A percentile compares a stretch with the other conserved stretches of the same genome.
These are phyloP conservation scores for Heliothis subflexa DNA, from an alignment of 1,140 invertebrate genomes.

Conservation along the genomic window DNA sequence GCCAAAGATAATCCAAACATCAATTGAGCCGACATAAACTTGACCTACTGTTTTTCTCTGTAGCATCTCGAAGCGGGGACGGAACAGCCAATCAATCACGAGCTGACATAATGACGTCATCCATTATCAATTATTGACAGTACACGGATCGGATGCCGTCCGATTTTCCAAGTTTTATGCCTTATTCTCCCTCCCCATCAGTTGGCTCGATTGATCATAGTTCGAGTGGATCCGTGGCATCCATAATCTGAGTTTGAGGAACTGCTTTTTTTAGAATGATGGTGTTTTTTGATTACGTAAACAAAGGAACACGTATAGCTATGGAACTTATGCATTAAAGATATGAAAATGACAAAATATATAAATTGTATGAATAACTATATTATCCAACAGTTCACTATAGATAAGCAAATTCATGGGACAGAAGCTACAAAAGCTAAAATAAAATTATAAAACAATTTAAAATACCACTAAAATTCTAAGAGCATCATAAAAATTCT, in stretches of 20 bases:
- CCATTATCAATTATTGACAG: constrained; percentile 83
- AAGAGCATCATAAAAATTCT: neutral
- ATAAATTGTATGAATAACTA: neutral
- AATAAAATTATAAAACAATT: neutral
- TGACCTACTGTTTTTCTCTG: constrained; percentile 37
- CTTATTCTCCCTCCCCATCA: constrained; percentile 46
- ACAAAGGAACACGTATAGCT: too few species aligned
- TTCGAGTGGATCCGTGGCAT: constrained; percentile 51
- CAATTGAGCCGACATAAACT: constrained; percentile 12
- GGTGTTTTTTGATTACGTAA: neutral
- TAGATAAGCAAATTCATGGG: neutral
- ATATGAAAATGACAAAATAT: too few species aligned
- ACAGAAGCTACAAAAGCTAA: too few species aligned
- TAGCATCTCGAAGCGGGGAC: constrained; percentile 32
- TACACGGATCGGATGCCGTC: constrained; percentile 68
- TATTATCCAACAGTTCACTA: neutral
- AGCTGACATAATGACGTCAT: constrained; percentile 79
- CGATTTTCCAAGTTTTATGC: constrained; percentile 76
- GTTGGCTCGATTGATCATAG: constrained; percentile 57
- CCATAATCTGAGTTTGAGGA: constrained; percentile 55
- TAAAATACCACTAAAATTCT: neutral
- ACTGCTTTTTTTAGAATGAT: constrained; percentile 9
- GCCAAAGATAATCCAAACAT: neutral
- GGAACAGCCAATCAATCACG: constrained; percentile 75
- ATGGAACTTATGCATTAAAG: too few species aligned